A percentile compares a stretch with the other conserved stretches of the same genome.
Evolutionary conservation across 2,888 invertebrate species (phyloP).

Genomic region (Petrolisthes cinctipes): DNA sequence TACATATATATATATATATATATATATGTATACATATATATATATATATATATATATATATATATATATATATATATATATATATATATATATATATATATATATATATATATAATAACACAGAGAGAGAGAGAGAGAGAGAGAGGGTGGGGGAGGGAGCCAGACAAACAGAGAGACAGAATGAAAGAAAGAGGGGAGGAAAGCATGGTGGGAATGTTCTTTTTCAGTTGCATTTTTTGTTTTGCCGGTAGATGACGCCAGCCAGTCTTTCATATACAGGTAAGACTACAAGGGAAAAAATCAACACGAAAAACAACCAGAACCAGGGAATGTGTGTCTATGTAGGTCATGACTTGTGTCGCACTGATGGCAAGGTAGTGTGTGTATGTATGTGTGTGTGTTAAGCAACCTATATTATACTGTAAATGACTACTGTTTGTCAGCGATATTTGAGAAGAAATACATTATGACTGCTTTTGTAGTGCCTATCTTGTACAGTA

Average conservation of each 20-base stretch:
- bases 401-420: no score
- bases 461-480: no score
- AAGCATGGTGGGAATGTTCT: conserved; percentile 1
- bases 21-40: conserved; percentile 30
- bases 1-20: conserved; percentile 3
- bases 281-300: conserved; percentile 46
- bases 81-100: conserved; percentile 17
- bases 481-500: no score
- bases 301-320: no score
- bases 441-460: no score
- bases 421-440: no score
- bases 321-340: no score
- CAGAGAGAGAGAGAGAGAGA: conserved; percentile 16
- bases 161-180: conserved; percentile 22
- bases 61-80: conserved; percentile 33
- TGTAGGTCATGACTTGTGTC: no score
- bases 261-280: conserved; percentile 26
- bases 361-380: no score
- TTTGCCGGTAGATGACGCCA: not conserved
- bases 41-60: conserved; percentile 36
- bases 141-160: not conserved
- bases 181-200: conserved; percentile 10
- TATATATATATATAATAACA: not conserved
- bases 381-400: no score
- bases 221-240: conserved; percentile 3